Evolutionary conservation across 2,888 invertebrate genomes (phyloP).

Genomic region (Plusia festucae): DNA sequence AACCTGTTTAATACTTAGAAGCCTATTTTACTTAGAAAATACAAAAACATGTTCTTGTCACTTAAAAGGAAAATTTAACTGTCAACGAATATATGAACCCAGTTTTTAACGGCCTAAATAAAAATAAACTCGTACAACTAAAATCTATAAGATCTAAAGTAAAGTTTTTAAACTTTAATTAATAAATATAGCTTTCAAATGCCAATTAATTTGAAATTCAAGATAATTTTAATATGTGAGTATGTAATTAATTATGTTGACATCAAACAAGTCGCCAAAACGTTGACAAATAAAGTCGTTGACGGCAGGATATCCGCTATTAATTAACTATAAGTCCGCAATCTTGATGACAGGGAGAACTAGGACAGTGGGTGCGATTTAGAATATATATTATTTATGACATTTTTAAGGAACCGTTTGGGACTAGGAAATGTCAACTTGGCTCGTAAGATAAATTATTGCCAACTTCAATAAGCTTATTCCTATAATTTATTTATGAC

Average conservation of each 20-base stretch:
- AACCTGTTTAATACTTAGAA: constrained; percentile 15
- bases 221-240: constrained; percentile 35
- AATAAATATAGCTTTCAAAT: constrained; percentile 41
- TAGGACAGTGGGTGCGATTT: background rate
- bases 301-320: constrained; percentile 68
- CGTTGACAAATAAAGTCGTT: constrained; percentile 55
- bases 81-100: background rate
- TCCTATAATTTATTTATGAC: too few species aligned
- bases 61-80: constrained; percentile 10
- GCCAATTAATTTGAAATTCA: constrained; percentile 34
- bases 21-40: constrained; percentile 27
- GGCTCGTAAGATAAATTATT: too few species aligned
- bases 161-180: constrained; percentile 30
- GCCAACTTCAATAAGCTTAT: too few species aligned
- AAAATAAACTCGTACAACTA: constrained; percentile 49
- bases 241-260: constrained; percentile 45
- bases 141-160: constrained; percentile 25
- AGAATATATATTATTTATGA: background rate
- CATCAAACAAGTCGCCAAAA: constrained; percentile 63
- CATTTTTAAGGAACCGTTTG: background rate
- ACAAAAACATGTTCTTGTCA: constrained; percentile 21
- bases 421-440: background rate
- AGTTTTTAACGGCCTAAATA: constrained; percentile 34
- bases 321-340: constrained; percentile 54
- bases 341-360: background rate